Conservation (phyloP, 1,140 invertebrate genomes). For the Drosophila pseudoananassae region DNA sequence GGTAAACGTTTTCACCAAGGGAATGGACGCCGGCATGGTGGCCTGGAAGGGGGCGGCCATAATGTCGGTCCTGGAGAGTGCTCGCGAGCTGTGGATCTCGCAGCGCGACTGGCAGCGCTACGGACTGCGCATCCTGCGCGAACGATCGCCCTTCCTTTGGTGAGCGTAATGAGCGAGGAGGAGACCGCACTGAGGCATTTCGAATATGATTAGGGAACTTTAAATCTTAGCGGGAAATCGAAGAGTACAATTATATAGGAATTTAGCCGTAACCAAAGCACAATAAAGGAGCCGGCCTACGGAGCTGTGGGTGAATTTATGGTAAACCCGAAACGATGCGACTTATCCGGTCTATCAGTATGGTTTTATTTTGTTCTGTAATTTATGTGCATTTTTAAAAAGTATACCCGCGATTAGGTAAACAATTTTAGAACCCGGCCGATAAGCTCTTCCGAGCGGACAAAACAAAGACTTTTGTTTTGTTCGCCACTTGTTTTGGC, state of each 20-base stretch:
- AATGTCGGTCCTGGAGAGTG: slow-evolving; percentile 95
- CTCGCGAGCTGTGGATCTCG: slow-evolving; percentile 96
- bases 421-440: slow-evolving; percentile 17
- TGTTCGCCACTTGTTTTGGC: not conserved
- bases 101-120: slow-evolving; percentile 93
- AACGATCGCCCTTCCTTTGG: slow-evolving; percentile 93
- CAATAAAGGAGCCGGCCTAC: not conserved
- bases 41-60: slow-evolving; percentile 98
- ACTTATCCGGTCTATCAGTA: not conserved
- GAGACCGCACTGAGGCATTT: slow-evolving; percentile 1
- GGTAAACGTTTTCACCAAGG: slow-evolving; percentile 87
- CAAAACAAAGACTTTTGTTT: not conserved
- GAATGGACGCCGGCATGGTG: slow-evolving; percentile 94
- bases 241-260: not conserved
- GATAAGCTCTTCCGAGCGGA: slow-evolving; percentile 19
- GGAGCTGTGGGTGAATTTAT: not conserved
- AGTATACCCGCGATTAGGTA: slow-evolving; percentile 16
- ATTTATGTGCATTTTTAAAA: slow-evolving; percentile 7
- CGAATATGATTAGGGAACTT: slow-evolving; percentile 37
- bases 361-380: not conserved
- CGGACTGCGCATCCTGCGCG: slow-evolving; percentile 93
- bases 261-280: slow-evolving; percentile 13
- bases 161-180: slow-evolving; percentile 72
- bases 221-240: not conserved
- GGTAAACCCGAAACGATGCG: not conserved